phyloP scores from a whole-genome alignment of 2,888 invertebrate species.

The Monochamus alternatus region DNA sequence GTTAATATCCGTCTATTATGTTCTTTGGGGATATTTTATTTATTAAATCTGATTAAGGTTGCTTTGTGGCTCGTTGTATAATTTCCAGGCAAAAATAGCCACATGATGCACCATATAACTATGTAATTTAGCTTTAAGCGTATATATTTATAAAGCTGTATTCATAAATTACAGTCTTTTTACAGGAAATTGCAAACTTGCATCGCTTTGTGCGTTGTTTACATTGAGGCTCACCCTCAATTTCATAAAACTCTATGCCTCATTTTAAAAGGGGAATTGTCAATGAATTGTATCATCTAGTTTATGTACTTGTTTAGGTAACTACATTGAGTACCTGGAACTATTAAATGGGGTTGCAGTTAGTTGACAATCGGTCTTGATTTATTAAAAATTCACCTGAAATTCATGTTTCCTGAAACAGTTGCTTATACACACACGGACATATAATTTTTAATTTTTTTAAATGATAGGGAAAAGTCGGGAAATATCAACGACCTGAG shows the following conservation, averaged over 20 bases:
- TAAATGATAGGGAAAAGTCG: too few relatives aligned
- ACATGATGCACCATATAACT: constrained; percentile 34
- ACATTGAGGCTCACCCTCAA: constrained; percentile 42
- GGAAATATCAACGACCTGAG: too few relatives aligned
- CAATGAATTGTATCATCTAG: constrained; percentile 25
- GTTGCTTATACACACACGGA: too few relatives aligned
- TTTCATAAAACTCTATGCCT: constrained; percentile 34
- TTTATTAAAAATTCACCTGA: constrained; percentile 14
- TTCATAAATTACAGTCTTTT: constrained; percentile 48
- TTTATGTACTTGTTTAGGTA: constrained; percentile 24
- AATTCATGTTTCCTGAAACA: not conserved
- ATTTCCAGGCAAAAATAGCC: constrained; percentile 40
- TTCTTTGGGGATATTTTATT: constrained; percentile 30
- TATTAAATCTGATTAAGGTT: constrained; percentile 45
- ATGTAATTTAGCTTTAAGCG: constrained; percentile 44
- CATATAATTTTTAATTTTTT: too few relatives aligned
- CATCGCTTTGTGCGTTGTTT: constrained; percentile 39
- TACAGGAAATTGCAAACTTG: constrained; percentile 46
- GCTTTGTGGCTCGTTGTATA: constrained; percentile 30
- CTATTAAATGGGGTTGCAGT: constrained; percentile 21
- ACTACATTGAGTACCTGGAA: not conserved
- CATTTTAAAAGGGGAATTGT: constrained; percentile 25
- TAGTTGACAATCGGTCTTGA: not conserved
- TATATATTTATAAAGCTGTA: constrained; percentile 42
- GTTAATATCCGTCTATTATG: constrained; percentile 17